Conservation (phyloP, 2,888 invertebrate genomes). For the Nomada flava region DNA sequence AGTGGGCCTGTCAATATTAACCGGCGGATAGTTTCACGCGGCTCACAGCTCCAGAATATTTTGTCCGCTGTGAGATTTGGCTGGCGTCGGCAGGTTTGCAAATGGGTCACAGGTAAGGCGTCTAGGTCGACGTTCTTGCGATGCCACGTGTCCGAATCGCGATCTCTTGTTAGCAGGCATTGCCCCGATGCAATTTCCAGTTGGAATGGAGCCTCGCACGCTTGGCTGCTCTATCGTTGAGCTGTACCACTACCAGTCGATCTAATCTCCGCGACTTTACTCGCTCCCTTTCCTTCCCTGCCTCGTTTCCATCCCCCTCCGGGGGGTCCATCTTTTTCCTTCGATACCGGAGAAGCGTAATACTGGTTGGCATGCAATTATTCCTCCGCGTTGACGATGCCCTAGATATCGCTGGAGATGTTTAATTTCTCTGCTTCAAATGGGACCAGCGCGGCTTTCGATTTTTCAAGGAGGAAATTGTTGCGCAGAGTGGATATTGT, state of each 20-base stretch:
- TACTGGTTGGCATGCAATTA: constrained; percentile 18
- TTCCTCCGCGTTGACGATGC: background rate
- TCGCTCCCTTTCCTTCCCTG: background rate
- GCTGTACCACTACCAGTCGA: constrained; percentile 30
- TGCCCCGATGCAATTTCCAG: constrained; percentile 37
- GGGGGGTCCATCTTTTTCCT: background rate
- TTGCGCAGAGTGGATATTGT: too few relatives aligned
- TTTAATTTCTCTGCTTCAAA: background rate
- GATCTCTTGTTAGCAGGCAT: constrained; percentile 61
- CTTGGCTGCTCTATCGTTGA: constrained; percentile 58
- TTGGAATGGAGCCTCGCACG: constrained; percentile 52
- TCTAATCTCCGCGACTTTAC: constrained; percentile 35
- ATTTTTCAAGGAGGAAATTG: background rate
- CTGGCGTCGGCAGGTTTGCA: constrained; percentile 50
- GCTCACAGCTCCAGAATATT: background rate
- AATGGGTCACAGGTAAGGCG: constrained; percentile 63
- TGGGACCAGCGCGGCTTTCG: background rate
- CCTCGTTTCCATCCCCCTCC: background rate
- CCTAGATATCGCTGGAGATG: background rate
- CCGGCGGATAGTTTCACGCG: constrained; percentile 28
- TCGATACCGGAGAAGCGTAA: constrained; percentile 1
- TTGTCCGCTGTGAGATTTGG: constrained; percentile 24
- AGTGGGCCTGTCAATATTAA: constrained; percentile 67
- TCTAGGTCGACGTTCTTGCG: constrained; percentile 39
- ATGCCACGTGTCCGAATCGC: constrained; percentile 62